Evolutionary conservation across 2,888 invertebrate genomes (phyloP).

Genomic region (Antheraea yamamai): DNA sequence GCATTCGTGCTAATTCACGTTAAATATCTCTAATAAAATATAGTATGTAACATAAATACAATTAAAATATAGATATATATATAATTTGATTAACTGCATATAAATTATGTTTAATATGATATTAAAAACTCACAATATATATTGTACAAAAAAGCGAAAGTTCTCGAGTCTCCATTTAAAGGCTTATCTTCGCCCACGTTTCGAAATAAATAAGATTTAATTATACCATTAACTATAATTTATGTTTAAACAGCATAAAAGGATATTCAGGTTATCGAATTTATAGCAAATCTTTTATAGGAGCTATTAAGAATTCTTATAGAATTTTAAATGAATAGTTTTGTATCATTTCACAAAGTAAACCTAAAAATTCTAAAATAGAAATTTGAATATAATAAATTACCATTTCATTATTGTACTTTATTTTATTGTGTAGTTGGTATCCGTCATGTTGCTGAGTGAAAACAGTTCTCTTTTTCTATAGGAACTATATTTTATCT

Average conservation of each 20-base stretch:
- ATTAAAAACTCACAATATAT: slow-evolving; percentile 3
- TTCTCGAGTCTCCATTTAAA: slow-evolving; percentile 28
- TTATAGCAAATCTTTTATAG: slow-evolving; percentile 1
- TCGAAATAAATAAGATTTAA: slow-evolving; percentile 34
- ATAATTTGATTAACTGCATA: neutral
- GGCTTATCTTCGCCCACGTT: slow-evolving; percentile 33
- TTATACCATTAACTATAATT: slow-evolving; percentile 29
- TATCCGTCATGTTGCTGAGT: too few relatives aligned
- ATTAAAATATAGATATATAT: neutral
- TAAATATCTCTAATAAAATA: neutral
- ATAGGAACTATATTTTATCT: too few relatives aligned
- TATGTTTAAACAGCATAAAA: slow-evolving; percentile 5
- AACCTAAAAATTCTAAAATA: neutral
- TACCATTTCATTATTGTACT: neutral
- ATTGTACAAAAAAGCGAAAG: slow-evolving; percentile 31
- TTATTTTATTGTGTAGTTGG: too few relatives aligned
- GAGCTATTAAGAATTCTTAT: neutral
- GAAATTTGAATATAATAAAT: neutral
- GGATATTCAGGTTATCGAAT: slow-evolving; percentile 13
- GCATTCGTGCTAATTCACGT: too few relatives aligned
- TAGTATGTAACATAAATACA: neutral
- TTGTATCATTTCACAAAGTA: neutral
- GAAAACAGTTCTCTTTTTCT: too few relatives aligned
- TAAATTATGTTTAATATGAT: slow-evolving; percentile 17
- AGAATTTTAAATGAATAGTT: neutral